phyloP scores from a whole-genome alignment of 2,113 vertebrate genomes.

The Nettapus auritus region DNA sequence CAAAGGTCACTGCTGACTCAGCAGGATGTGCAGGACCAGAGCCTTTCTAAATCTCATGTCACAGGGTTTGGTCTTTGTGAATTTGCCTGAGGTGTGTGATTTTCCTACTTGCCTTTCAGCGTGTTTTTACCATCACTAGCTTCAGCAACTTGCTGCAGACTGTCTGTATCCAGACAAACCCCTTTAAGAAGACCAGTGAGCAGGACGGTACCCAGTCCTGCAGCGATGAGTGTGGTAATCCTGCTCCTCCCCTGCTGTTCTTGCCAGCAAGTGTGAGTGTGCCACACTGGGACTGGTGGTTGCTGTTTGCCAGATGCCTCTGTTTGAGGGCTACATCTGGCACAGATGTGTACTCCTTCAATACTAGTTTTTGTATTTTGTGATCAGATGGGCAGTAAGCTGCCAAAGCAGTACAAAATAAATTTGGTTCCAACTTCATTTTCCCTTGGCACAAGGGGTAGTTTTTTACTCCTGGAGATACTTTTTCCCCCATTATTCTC shows the following conservation, averaged over 20 bases:
- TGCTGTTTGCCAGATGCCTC: neutral
- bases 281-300: rapidly evolving
- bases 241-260: neutral
- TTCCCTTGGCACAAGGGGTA: neutral
- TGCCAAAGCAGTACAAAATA: neutral
- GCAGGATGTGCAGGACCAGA: rapidly evolving
- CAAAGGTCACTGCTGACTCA: neutral
- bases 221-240: neutral
- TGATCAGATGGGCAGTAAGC: neutral
- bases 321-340: rapidly evolving
- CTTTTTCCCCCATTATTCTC: neutral
- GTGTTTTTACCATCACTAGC: rapidly evolving
- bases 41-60: neutral
- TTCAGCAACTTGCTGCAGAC: neutral
- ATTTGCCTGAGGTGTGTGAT: rapidly evolving
- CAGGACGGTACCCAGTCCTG: rapidly evolving
- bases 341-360: rapidly evolving
- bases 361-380: neutral
- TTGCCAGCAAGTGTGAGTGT: neutral
- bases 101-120: neutral
- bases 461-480: constrained; percentile 21
- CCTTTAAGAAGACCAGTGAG: rapidly evolving
- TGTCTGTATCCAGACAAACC: neutral
- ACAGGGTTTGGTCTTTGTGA: neutral
- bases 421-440: neutral